Percentiles rank a stretch among this genome's conserved stretches.
phyloP scores from a whole-genome alignment of 2,797 vertebrate genomes.

The Sebastolobus alascanus region DNA sequence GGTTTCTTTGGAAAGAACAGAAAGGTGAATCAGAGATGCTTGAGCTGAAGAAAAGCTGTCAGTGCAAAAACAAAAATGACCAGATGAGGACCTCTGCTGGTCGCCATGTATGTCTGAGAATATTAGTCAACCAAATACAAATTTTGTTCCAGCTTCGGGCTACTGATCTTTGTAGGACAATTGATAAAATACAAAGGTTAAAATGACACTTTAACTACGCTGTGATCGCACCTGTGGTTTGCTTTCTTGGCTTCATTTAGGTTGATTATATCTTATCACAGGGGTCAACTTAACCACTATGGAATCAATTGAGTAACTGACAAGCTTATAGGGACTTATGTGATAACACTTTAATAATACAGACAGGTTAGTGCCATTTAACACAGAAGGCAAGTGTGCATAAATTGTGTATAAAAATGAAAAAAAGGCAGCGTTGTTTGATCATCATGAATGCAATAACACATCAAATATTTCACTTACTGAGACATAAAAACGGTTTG shows the following conservation, averaged over 20 bases:
- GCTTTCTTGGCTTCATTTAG: not conserved
- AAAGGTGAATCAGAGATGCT: conserved; percentile 6
- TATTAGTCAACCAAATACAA: not conserved
- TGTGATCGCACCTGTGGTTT: not conserved
- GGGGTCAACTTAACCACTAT: not conserved
- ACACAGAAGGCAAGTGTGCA: conserved; percentile 22
- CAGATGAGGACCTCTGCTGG: conserved; percentile 54
- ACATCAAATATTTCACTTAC: not conserved
- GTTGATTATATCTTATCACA: not conserved
- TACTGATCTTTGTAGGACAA: not conserved
- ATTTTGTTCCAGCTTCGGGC: not conserved
- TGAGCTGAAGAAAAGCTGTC: not conserved
- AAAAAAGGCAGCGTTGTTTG: conserved; percentile 8
- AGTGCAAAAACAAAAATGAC: not conserved
- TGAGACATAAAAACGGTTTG: not conserved
- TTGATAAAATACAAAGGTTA: not conserved
- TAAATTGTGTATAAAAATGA: conserved; percentile 13
- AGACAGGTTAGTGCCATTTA: conserved; percentile 46
- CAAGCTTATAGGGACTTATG: conserved; percentile 19
- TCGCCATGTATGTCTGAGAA: not conserved
- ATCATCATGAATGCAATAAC: not conserved
- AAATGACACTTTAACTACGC: not conserved
- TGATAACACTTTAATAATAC: conserved; percentile 49
- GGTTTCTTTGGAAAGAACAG: not conserved
- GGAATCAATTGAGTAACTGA: conserved; percentile 3